Conservation (phyloP, 2,888 invertebrate species). For the Helobdella robusta region DNA sequence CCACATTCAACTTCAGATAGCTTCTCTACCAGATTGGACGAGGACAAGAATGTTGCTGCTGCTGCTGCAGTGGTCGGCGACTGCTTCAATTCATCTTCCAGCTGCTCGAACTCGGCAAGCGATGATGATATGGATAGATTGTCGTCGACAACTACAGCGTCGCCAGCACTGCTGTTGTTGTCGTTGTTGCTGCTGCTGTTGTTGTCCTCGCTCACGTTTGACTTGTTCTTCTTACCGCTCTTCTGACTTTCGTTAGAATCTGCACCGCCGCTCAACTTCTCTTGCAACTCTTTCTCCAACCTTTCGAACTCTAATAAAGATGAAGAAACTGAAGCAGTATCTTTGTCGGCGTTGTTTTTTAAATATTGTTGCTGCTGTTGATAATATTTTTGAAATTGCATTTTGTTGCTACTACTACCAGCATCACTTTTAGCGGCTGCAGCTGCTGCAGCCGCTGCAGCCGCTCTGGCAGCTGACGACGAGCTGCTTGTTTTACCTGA, state of each 20-base stretch:
- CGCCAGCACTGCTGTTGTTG: constrained; percentile 1
- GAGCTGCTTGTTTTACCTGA: constrained; percentile 30
- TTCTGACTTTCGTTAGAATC: constrained; percentile 1
- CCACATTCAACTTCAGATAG: not conserved
- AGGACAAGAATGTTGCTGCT: not conserved
- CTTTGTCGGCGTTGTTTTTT: constrained; percentile 63
- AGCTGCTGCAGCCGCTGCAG: too few relatives aligned
- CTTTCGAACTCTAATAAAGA: constrained; percentile 36
- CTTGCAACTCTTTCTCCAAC: constrained; percentile 34
- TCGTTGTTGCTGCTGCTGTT: constrained; percentile 7
- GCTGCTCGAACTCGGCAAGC: constrained; percentile 81
- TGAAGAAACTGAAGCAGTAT: constrained; percentile 64
- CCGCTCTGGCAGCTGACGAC: constrained; percentile 15
- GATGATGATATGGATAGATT: constrained; percentile 78
- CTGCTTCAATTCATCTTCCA: constrained; percentile 66
- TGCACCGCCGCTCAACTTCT: constrained; percentile 27
- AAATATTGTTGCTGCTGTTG: constrained; percentile 7
- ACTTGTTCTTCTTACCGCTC: not conserved
- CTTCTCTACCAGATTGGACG: not conserved
- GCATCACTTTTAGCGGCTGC: too few relatives aligned
- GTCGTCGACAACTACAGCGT: constrained; percentile 52
- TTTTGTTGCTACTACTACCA: too few relatives aligned
- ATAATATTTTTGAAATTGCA: not conserved
- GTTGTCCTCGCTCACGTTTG: not conserved
- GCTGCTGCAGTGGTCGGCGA: constrained; percentile 57